Percentiles rank a stretch among this genome's conserved stretches.
Evolutionary conservation across 2,888 invertebrate species (phyloP).

Genomic region (Drosophila meridiana): DNA sequence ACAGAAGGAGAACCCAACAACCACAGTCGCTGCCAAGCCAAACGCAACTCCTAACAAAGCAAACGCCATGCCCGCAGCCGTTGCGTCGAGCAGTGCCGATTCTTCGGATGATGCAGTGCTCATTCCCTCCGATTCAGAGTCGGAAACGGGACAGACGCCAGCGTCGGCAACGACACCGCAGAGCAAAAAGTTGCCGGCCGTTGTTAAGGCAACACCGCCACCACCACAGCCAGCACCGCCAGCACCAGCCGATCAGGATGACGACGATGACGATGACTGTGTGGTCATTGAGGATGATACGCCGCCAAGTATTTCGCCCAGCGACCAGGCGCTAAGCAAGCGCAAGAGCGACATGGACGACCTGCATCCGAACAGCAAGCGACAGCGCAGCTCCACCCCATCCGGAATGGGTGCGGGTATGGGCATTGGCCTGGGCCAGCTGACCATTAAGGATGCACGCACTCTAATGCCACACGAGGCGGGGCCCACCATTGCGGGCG

Average conservation of each 20-base stretch:
- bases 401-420: slow-evolving; percentile 30
- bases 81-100: slow-evolving; percentile 55
- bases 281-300: slow-evolving; percentile 87
- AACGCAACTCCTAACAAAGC: slow-evolving; percentile 33
- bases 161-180: slow-evolving; percentile 26
- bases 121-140: slow-evolving; percentile 83
- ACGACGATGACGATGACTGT: slow-evolving; percentile 85
- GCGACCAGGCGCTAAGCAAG: slow-evolving; percentile 66
- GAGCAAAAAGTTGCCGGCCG: slow-evolving; percentile 34
- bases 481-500: slow-evolving; percentile 14
- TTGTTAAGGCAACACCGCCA: slow-evolving; percentile 32
- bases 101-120: slow-evolving; percentile 83
- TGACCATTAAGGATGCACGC: slow-evolving; percentile 85
- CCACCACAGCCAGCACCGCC: slow-evolving; percentile 18
- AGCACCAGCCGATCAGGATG: slow-evolving; percentile 35
- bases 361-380: slow-evolving; percentile 84
- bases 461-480: slow-evolving; percentile 80
- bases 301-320: slow-evolving; percentile 79
- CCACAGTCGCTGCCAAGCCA: slow-evolving; percentile 13
- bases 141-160: slow-evolving; percentile 49
- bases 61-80: slow-evolving; percentile 7
- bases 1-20: slow-evolving; percentile 11
- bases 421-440: slow-evolving; percentile 65
- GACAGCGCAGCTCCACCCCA: slow-evolving; percentile 69
- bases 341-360: slow-evolving; percentile 86